Base-by-base conservation (phyloP, 2,888 invertebrate species). In the Ennomos erosarius region DNA sequence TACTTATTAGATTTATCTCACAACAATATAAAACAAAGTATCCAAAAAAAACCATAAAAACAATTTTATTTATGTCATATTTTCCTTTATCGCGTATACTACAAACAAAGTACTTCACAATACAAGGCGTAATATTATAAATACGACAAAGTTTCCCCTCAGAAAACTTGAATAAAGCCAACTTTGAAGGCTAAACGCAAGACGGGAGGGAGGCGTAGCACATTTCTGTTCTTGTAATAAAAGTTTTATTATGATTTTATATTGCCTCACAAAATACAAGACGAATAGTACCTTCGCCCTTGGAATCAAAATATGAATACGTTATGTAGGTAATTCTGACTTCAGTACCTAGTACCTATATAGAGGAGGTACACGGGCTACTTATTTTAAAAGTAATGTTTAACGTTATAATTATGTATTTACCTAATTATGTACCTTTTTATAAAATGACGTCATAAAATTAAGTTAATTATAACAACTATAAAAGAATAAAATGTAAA, bases 201-300 rank as follows among this genome's bases (percentile, higher is more conserved):
- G 56, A 45, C 64, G 59, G 56, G 33, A 64, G 59, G 56, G 33
- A n/a, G 37, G 13, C 56, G 45, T 43, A 55, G 16, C 38, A 44
- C 13, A 44, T 43, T 63, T 54, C 51, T 51, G 56, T 50, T 55
- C 56, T 69, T 63, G 50, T 64, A 61, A 69, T 57, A 53, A 59
- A 78, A 79, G 66, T 84, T 82, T 78, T 75, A 76, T 74, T 75
- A 72, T 74, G 68, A 71, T 70, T 76, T 69, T 69, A 69, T 65
- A 62, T 63, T 62, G 52, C 64, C 65, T 55, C 65, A 65, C 65
- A 65, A 68, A 61, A 58, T 59, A 64, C 46, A 54, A 67, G 63
- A 59, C 56, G 64, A 70, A 67, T 65, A 65, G 53, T 61, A 46
- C 62, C 62, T 63, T 67, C 60, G 13, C 42, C 42, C 42, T 36